Conservation (phyloP, 2,113 vertebrate species). For the Megaleporinus macrocephalus region DNA sequence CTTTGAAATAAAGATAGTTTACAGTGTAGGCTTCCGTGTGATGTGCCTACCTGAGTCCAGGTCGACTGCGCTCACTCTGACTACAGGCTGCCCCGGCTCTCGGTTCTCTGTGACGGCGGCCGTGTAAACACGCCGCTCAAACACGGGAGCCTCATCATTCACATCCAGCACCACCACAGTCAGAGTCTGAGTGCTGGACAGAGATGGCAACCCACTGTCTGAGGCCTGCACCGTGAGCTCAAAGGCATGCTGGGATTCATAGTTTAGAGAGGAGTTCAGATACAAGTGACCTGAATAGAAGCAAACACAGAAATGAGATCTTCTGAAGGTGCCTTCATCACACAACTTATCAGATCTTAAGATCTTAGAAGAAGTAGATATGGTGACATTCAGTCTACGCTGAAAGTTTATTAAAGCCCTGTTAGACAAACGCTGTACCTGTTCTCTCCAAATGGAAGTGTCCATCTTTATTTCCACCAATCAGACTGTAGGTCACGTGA, state of each 20-base stretch:
- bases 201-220: constrained; percentile 80
- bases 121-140: constrained; percentile 79
- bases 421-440: constrained; percentile 70
- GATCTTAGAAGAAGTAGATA: too few species aligned
- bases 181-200: constrained; percentile 85
- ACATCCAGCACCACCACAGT: constrained; percentile 84
- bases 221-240: constrained; percentile 77
- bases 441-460: constrained; percentile 83
- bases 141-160: constrained; percentile 84
- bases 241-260: constrained; percentile 77
- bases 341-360: too few species aligned
- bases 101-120: constrained; percentile 83
- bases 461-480: constrained; percentile 81
- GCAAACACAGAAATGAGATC: not conserved
- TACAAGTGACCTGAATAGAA: constrained; percentile 80
- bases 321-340: not conserved
- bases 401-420: not conserved
- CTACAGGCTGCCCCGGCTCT: constrained; percentile 77
- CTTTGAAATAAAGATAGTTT: too few species aligned
- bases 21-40: not conserved
- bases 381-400: too few species aligned
- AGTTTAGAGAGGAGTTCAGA: constrained; percentile 80
- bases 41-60: constrained; percentile 83
- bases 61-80: constrained; percentile 83
- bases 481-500: constrained; percentile 77